Percentiles rank a stretch among this genome's conserved stretches.
These are phyloP conservation scores for Propithecus coquereli DNA, from an alignment of 2,113 vertebrate genomes.

Conservation along the genomic window DNA sequence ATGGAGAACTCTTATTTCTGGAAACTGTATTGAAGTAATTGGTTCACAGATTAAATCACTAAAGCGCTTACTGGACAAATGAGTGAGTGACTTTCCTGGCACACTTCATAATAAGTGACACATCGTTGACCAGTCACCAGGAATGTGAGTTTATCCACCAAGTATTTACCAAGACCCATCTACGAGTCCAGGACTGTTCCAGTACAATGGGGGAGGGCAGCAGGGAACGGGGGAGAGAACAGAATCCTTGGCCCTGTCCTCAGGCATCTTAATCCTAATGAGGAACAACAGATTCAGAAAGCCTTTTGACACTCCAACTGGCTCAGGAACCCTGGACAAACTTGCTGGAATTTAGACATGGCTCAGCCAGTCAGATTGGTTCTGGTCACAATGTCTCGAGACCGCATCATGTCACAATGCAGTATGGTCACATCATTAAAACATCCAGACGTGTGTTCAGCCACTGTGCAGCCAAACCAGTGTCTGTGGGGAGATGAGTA, in stretches of 20 bases:
- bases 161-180: constrained; percentile 34
- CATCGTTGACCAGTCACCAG: constrained; percentile 64
- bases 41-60: constrained; percentile 68
- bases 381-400: constrained; percentile 51
- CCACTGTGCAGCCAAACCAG: constrained; percentile 58
- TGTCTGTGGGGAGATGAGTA: constrained; percentile 63
- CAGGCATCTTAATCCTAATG: neutral
- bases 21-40: constrained; percentile 72
- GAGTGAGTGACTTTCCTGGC: constrained; percentile 70
- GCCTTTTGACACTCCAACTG: neutral
- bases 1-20: constrained; percentile 60
- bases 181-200: neutral
- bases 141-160: constrained; percentile 63
- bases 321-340: neutral
- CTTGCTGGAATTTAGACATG: neutral
- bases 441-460: constrained; percentile 61
- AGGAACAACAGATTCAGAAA: neutral
- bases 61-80: constrained; percentile 61
- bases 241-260: neutral
- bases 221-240: neutral
- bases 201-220: neutral
- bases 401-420: constrained; percentile 63
- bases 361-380: constrained; percentile 49
- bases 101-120: constrained; percentile 62
- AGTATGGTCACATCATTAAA: constrained; percentile 66